Evolutionary conservation across 2,888 invertebrate species (phyloP).

Genomic region (Hemistola chrysoprasaria): DNA sequence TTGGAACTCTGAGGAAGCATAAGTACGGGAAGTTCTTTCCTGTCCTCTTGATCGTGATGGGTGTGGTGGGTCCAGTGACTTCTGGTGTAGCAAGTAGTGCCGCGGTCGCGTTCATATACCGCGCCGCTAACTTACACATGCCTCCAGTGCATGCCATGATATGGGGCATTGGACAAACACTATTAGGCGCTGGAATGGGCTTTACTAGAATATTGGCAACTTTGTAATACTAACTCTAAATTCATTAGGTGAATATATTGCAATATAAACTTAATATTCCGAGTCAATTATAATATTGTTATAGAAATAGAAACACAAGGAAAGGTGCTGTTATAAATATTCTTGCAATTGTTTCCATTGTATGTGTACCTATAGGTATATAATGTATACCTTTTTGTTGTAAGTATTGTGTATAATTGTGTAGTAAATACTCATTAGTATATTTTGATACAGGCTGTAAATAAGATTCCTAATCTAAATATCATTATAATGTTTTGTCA

Average conservation of each 20-base stretch:
- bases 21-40: conserved; percentile 97
- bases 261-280: conserved; percentile 31
- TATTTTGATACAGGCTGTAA: conserved; percentile 31
- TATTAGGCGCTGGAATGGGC: conserved; percentile 93
- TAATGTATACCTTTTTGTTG: conserved; percentile 26
- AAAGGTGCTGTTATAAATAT: conserved; percentile 45
- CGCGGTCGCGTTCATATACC: conserved; percentile 96
- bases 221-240: conserved; percentile 79
- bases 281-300: conserved; percentile 58
- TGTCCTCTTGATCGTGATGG: conserved; percentile 93
- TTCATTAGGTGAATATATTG: conserved; percentile 28
- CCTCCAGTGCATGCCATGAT: conserved; percentile 94
- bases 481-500: conserved; percentile 3
- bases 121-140: conserved; percentile 94
- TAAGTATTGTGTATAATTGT: conserved; percentile 25
- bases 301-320: conserved; percentile 39
- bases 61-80: conserved; percentile 93
- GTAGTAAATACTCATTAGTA: conserved; percentile 45
- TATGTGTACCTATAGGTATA: no score
- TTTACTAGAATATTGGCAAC: conserved; percentile 97
- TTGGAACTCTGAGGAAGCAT: conserved; percentile 95
- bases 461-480: conserved; percentile 16
- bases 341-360: conserved; percentile 34
- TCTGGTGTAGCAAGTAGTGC: conserved; percentile 95
- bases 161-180: conserved; percentile 97